A percentile compares a stretch with the other conserved stretches of the same genome.
These are phyloP conservation scores for Idaea biselata DNA, from an alignment of 2,888 invertebrate species.

Conservation along the genomic window DNA sequence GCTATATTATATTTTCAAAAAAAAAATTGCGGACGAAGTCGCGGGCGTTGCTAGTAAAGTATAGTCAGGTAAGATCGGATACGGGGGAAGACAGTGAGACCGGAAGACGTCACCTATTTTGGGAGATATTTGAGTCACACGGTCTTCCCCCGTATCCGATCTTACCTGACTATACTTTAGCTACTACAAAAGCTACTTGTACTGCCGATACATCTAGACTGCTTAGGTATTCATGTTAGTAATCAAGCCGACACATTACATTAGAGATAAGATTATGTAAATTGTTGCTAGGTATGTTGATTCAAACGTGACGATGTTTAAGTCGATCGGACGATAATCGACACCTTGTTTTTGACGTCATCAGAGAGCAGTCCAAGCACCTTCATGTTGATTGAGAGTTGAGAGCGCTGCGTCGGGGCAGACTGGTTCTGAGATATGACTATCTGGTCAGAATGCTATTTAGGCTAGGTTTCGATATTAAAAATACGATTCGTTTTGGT, in stretches of 20 bases:
- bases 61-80: no score
- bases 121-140: no score
- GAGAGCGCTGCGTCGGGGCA: neutral
- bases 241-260: neutral
- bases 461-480: no score
- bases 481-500: no score
- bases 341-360: conserved; percentile 23
- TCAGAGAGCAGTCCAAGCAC: conserved; percentile 10
- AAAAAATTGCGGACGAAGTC: no score
- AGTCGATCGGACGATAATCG: conserved; percentile 30
- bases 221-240: neutral
- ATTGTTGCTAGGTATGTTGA: conserved; percentile 33
- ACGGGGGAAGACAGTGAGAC: no score
- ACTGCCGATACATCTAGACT: neutral
- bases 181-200: neutral
- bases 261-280: conserved; percentile 41
- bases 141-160: no score
- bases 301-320: conserved; percentile 32
- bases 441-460: neutral
- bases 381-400: neutral
- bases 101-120: no score
- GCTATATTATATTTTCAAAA: no score
- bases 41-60: no score
- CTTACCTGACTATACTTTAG: neutral
- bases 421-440: neutral